Percentiles rank a stretch among this genome's conserved stretches.
Conservation (phyloP, 2,888 invertebrate genomes). For the Drosophila dives region DNA sequence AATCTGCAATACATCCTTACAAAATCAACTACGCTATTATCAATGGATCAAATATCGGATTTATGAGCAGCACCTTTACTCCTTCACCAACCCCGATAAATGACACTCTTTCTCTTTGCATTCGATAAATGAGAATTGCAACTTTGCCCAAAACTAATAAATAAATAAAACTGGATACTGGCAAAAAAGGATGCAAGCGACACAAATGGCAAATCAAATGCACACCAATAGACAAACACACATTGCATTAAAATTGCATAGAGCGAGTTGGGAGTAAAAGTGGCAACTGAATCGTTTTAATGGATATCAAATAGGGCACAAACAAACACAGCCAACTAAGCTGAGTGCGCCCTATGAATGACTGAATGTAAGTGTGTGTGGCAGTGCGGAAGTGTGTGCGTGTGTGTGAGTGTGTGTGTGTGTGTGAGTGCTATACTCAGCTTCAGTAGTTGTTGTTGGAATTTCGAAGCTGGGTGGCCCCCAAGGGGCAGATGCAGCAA, state of each 20-base stretch:
- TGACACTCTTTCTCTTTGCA: not conserved
- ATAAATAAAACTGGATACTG: conserved; percentile 53
- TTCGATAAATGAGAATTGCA: conserved; percentile 46
- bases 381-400: conserved; percentile 8
- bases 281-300: conserved; percentile 77
- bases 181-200: conserved; percentile 54
- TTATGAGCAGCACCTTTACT: not conserved
- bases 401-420: conserved; percentile 8
- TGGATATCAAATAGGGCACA: conserved; percentile 80
- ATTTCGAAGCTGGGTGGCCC: conserved; percentile 29
- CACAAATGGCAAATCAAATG: conserved; percentile 75
- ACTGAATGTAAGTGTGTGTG: conserved; percentile 19
- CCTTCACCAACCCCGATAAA: no score
- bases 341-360: conserved; percentile 37
- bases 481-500: conserved; percentile 31
- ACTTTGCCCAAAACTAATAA: conserved; percentile 67
- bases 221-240: conserved; percentile 21
- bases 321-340: conserved; percentile 50
- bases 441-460: conserved; percentile 12
- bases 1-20: no score
- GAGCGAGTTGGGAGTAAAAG: conserved; percentile 36
- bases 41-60: conserved; percentile 7
- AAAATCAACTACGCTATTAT: not conserved
- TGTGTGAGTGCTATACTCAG: conserved; percentile 8
- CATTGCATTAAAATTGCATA: conserved; percentile 55